A percentile compares a stretch with the other conserved stretches of the same genome.
These are phyloP conservation scores for Calidris pugnax DNA, from an alignment of 2,113 vertebrate genomes.

Conservation along the genomic window DNA sequence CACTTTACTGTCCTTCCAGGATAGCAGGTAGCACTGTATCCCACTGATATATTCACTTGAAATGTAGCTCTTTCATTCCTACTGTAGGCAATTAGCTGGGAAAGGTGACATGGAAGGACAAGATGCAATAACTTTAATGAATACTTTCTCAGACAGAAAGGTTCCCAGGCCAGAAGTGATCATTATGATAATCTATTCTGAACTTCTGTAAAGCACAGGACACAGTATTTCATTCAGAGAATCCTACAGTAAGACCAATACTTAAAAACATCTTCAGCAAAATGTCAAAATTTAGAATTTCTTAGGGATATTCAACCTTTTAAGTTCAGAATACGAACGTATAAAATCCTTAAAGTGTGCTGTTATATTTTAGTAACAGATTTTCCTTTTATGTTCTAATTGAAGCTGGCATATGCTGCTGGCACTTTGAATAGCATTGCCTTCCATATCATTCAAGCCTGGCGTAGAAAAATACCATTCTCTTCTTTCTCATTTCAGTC, in stretches of 20 bases:
- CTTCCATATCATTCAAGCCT: neutral
- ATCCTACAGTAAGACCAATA: neutral
- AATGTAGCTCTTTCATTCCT: neutral
- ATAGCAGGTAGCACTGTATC: neutral
- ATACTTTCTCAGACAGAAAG: neutral
- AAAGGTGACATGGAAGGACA: neutral
- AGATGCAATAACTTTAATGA: conserved; percentile 2
- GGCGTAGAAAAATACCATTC: neutral
- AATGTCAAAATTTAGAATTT: conserved; percentile 9
- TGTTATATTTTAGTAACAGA: conserved; percentile 21
- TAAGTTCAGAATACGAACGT: neutral
- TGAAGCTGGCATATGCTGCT: conserved; percentile 30
- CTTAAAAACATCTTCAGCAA: neutral
- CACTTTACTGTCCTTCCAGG: neutral
- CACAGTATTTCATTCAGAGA: neutral
- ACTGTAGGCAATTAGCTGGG: neutral
- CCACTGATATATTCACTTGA: neutral
- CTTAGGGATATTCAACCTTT: neutral
- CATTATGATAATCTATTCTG: neutral
- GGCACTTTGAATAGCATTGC: conserved; percentile 1
- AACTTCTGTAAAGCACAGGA: neutral
- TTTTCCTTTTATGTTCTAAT: conserved; percentile 30
- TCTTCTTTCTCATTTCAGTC: neutral
- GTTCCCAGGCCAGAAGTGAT: neutral
- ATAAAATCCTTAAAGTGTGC: neutral